Conservation (phyloP, 2,888 invertebrate species). For the Pristionchus entomophagus region DNA sequence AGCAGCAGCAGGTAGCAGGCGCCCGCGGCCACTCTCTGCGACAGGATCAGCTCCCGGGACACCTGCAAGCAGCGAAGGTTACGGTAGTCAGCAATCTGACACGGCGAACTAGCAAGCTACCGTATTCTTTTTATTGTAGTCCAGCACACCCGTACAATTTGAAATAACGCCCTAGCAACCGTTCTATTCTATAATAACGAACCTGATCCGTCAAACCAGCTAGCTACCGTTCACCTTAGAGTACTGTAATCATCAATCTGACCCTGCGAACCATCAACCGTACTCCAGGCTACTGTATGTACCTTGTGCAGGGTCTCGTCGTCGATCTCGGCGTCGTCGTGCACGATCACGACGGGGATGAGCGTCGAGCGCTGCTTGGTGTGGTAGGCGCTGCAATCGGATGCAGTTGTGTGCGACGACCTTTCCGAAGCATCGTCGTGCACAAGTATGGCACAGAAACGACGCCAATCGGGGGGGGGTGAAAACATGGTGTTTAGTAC, state of each 20-base stretch:
- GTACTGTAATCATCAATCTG: background rate
- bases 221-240: too few relatives aligned
- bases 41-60: constrained; percentile 27
- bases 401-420: background rate
- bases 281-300: background rate
- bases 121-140: background rate
- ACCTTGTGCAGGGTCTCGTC: constrained; percentile 52
- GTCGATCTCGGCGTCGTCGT: constrained; percentile 69
- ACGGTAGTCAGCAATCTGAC: background rate
- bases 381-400: constrained; percentile 56
- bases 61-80: constrained; percentile 4
- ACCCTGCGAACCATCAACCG: background rate
- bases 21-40: constrained; percentile 12
- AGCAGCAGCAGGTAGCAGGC: background rate
- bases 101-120: background rate
- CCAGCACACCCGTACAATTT: background rate
- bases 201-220: too few relatives aligned
- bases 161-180: too few relatives aligned
- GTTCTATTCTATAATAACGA: background rate
- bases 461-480: background rate
- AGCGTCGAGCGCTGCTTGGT: constrained; percentile 63
- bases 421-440: background rate
- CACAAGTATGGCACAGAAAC: background rate
- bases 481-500: too few relatives aligned
- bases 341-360: constrained; percentile 64